Evolutionary conservation across 2,113 vertebrate genomes (phyloP).

Genomic region (Cichladusa arquata): DNA sequence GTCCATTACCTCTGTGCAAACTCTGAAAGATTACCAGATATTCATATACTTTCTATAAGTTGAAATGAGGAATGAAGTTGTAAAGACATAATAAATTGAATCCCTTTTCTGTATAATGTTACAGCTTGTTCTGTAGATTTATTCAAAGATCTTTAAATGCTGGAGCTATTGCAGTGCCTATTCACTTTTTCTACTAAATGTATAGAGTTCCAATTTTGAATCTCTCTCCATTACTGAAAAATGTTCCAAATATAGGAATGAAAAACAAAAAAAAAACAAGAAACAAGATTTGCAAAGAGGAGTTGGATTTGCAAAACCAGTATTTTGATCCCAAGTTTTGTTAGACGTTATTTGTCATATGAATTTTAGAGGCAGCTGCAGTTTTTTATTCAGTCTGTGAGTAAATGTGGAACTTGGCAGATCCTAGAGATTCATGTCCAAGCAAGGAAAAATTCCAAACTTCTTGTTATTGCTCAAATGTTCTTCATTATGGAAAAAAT

Average conservation of each 20-base stretch:
- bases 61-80: background rate
- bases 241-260: background rate
- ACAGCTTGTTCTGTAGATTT: background rate
- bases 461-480: conserved; percentile 9
- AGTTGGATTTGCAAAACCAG: background rate
- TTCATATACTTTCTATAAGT: background rate
- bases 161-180: background rate
- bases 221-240: background rate
- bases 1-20: background rate
- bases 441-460: background rate
- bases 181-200: background rate
- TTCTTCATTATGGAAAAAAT: conserved; percentile 14
- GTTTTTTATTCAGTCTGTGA: background rate
- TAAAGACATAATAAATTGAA: background rate
- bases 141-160: background rate
- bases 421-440: background rate
- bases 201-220: background rate
- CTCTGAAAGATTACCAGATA: background rate
- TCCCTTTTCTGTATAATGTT: background rate
- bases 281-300: background rate
- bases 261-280: background rate
- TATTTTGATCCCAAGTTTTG: background rate
- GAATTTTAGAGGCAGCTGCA: background rate
- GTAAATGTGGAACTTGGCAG: background rate
- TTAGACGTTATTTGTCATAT: background rate